Evolutionary conservation across 2,888 invertebrate genomes (phyloP), one percentile per base, ranked within the genome.

Genomic region (Neoitamus cyanurus): DNA sequence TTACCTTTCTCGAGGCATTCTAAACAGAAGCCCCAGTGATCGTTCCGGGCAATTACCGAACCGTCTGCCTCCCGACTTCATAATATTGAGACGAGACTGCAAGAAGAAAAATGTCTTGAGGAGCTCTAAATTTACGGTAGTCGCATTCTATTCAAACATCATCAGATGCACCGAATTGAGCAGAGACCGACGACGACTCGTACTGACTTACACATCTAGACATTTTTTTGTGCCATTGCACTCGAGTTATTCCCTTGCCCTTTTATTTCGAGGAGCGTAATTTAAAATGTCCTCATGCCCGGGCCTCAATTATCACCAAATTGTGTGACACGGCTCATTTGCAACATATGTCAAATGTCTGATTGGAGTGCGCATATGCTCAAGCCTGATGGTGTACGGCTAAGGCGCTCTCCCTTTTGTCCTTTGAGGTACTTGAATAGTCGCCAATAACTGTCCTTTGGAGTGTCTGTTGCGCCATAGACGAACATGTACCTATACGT

Each of bases 311-410:
- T 85, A 85, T 85, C 84, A 86, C 83, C 84, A 86, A 85, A 86
- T 86, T 86, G 80, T 48, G 68, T 84, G 85, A 48, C 36, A 86
- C 34, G 85, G 78, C 84, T 86, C 85, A 85, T 86, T 84, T 86
- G 73, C 82, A 36, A 42, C 85, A 85, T 69, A 77, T 86, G 83
- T 85, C 85, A 83, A 85, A 85, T 83, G 73, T 42, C 83, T 68
- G 80, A 77, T 70, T 77, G 75, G 82, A 78, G 46, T 11, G 15
- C 70, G 37, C 72, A 83, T 69, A 83, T 72, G 34, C 42, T 48
- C 48, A 72, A 28, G 2, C 34, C 58, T 70, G n/a, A 42, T 58
- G 84, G 70, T n/a, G 30, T 7, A 31, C 13, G 34, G n/a, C 34
- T 20, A 28, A 30, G 46, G 31, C 2, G 69, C 13, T 2, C 42